These are phyloP conservation scores for Lepidocyrtoides sp. DNA, from an alignment of 2,888 invertebrate species.

Conservation along the genomic window DNA sequence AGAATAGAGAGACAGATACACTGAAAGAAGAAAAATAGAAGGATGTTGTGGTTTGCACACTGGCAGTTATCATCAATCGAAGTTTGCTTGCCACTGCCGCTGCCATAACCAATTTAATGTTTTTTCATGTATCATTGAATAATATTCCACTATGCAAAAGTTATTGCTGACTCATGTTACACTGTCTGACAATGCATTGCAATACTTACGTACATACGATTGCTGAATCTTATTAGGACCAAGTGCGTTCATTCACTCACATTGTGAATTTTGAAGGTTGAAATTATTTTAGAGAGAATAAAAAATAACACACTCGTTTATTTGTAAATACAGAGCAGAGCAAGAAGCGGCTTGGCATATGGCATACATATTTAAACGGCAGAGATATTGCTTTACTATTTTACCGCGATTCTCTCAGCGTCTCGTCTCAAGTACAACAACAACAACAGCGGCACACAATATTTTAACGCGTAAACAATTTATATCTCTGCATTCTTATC, in stretches of 20 bases:
- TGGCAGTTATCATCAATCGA: too few relatives aligned
- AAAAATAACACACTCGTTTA: neutral
- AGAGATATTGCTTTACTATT: too few relatives aligned
- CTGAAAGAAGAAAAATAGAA: too few relatives aligned
- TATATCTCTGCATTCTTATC: neutral
- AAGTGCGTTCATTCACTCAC: conserved; percentile 53
- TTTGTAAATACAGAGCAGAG: conserved; percentile 6
- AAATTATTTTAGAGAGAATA: neutral
- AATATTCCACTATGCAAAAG: neutral
- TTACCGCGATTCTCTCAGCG: neutral
- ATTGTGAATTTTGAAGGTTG: conserved; percentile 33
- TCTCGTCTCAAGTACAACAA: conserved; percentile 19
- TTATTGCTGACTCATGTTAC: too few relatives aligned
- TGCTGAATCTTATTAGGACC: conserved; percentile 24
- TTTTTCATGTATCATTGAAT: neutral
- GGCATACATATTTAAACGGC: too few relatives aligned
- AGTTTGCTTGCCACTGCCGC: too few relatives aligned
- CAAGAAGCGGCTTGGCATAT: too few relatives aligned
- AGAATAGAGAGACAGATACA: too few relatives aligned
- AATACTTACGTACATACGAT: too few relatives aligned
- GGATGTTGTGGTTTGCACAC: too few relatives aligned
- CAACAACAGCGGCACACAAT: neutral
- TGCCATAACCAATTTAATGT: neutral
- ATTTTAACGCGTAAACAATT: too few relatives aligned
- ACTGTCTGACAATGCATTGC: neutral